Conservation (phyloP, 2,797 vertebrate genomes). For the Orestias chungarensis region DNA sequence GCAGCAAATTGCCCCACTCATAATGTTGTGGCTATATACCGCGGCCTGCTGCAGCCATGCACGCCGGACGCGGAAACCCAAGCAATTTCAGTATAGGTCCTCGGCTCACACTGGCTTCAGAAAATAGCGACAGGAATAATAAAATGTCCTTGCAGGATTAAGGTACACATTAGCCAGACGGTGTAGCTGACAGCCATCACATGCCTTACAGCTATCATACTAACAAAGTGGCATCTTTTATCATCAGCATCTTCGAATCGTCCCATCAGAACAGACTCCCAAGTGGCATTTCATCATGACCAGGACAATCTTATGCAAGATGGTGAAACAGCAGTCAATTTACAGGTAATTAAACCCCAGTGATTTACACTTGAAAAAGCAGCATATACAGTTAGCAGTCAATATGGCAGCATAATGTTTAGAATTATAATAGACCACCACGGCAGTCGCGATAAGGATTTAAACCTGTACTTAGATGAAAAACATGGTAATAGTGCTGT, state of each 20-base stretch:
- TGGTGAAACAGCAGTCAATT: slow-evolving; percentile 83
- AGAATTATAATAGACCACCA: slow-evolving; percentile 23
- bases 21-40: slow-evolving; percentile 36
- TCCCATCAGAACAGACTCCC: slow-evolving; percentile 76
- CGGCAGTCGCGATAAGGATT: not conserved
- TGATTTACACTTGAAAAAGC: slow-evolving; percentile 81
- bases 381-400: slow-evolving; percentile 59
- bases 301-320: slow-evolving; percentile 90
- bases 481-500: not conserved
- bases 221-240: slow-evolving; percentile 68
- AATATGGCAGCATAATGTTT: slow-evolving; percentile 32
- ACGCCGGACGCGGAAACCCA: slow-evolving; percentile 34
- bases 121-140: slow-evolving; percentile 58
- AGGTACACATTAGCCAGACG: slow-evolving; percentile 57
- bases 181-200: slow-evolving; percentile 68
- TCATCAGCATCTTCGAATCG: slow-evolving; percentile 70
- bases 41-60: slow-evolving; percentile 24
- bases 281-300: slow-evolving; percentile 85
- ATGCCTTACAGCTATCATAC: slow-evolving; percentile 57
- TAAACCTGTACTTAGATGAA: slow-evolving; percentile 4
- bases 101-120: slow-evolving; percentile 36
- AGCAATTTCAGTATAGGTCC: slow-evolving; percentile 43
- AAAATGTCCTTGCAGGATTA: slow-evolving; percentile 53
- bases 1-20: slow-evolving; percentile 64
- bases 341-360: slow-evolving; percentile 88